Percentiles rank a stretch among this genome's conserved stretches.
These are phyloP conservation scores for Leptura quadrifasciata DNA, from an alignment of 2,888 invertebrate genomes.

Conservation along the genomic window DNA sequence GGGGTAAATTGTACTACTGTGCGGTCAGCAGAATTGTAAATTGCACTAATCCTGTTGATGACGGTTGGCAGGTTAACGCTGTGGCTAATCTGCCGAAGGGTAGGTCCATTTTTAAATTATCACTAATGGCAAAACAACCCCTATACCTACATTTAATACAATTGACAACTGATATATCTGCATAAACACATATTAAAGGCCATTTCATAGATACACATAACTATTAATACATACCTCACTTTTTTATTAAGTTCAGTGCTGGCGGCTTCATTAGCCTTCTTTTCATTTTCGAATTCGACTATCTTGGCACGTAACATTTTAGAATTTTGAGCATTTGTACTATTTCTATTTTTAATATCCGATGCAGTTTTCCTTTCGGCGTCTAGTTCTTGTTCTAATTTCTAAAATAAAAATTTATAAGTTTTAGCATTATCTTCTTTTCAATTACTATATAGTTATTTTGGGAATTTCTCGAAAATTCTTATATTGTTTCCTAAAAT, in stretches of 20 bases:
- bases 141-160: no score
- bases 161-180: no score
- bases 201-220: not conserved
- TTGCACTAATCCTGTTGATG: not conserved
- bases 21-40: no score
- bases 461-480: not conserved
- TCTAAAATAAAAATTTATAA: constrained; percentile 53
- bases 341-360: constrained; percentile 62
- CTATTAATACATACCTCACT: constrained; percentile 61
- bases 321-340: constrained; percentile 69
- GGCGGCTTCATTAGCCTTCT: constrained; percentile 71
- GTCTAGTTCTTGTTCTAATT: constrained; percentile 66
- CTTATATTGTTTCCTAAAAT: not conserved
- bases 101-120: no score
- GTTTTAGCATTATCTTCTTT: not conserved
- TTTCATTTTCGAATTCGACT: constrained; percentile 72
- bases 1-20: no score
- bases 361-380: constrained; percentile 60
- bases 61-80: no score
- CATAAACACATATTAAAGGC: no score
- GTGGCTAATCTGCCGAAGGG: no score
- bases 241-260: constrained; percentile 66
- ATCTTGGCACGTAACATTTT: constrained; percentile 72
- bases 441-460: no score
- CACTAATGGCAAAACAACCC: no score